Conservation (phyloP, 2,797 vertebrate genomes). For the Aphelocoma californica region DNA sequence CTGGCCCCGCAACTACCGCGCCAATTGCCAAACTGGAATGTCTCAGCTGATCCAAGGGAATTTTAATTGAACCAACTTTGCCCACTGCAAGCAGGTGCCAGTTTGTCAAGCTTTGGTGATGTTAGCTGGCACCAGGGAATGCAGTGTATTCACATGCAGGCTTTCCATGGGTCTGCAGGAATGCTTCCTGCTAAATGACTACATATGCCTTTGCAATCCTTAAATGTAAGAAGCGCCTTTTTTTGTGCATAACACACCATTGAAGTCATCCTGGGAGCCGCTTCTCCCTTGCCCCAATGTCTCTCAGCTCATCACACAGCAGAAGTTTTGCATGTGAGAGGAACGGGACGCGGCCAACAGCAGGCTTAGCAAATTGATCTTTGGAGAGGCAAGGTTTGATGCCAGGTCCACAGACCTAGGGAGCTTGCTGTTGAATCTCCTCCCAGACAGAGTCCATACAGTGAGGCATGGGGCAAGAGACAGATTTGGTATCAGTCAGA, state of each 20-base stretch:
- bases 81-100: neutral
- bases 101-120: neutral
- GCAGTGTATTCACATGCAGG: neutral
- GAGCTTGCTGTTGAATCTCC: neutral
- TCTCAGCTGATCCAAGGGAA: neutral
- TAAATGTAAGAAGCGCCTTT: neutral
- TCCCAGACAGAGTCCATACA: neutral
- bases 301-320: neutral
- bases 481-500: neutral
- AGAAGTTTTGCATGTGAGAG: neutral
- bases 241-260: neutral
- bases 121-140: neutral
- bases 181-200: neutral
- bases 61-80: neutral
- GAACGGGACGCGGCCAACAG: neutral
- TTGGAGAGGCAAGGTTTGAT: neutral
- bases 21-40: neutral
- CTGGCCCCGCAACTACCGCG: fast-evolving
- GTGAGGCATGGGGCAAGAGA: neutral
- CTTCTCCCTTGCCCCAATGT: neutral
- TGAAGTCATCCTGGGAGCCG: neutral
- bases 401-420: neutral
- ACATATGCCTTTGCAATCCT: neutral
- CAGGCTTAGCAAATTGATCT: neutral
- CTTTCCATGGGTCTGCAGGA: neutral